Evolutionary conservation across 1,140 invertebrate species (phyloP).

Genomic region (Samia ricini): DNA sequence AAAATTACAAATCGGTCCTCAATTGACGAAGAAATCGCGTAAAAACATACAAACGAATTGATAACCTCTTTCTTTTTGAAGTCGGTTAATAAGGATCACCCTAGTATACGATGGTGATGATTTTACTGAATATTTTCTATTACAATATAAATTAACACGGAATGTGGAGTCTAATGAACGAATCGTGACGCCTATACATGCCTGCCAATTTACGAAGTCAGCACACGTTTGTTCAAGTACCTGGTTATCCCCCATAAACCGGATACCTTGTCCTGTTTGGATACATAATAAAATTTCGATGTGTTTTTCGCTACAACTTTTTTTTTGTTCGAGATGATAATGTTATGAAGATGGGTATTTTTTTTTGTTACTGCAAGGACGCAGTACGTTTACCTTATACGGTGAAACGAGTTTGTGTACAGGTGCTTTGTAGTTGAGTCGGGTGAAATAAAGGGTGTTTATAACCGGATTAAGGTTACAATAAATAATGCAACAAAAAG

Average conservation of each 20-base stretch:
- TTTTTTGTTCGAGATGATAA: constrained; percentile 28
- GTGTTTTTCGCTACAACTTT: constrained; percentile 22
- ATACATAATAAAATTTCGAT: constrained; percentile 25
- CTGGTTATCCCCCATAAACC: constrained; percentile 66
- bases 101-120: no score
- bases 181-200: constrained; percentile 32
- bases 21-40: no score
- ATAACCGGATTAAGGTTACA: background rate
- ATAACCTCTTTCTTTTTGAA: no score
- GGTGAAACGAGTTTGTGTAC: background rate
- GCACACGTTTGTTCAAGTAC: constrained; percentile 34
- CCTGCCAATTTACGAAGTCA: constrained; percentile 49
- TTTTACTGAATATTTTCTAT: no score
- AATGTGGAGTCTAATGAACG: constrained; percentile 13
- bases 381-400: background rate
- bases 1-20: no score
- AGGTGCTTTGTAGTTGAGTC: background rate
- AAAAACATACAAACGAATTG: no score
- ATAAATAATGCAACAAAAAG: no score
- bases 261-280: constrained; percentile 40
- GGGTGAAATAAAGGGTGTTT: background rate
- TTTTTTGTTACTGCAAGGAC: constrained; percentile 28
- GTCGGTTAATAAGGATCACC: no score
- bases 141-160: background rate
- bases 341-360: constrained; percentile 27